These are phyloP conservation scores for Conchocele bisecta DNA, from an alignment of 2,888 invertebrate species.

Conservation along the genomic window DNA sequence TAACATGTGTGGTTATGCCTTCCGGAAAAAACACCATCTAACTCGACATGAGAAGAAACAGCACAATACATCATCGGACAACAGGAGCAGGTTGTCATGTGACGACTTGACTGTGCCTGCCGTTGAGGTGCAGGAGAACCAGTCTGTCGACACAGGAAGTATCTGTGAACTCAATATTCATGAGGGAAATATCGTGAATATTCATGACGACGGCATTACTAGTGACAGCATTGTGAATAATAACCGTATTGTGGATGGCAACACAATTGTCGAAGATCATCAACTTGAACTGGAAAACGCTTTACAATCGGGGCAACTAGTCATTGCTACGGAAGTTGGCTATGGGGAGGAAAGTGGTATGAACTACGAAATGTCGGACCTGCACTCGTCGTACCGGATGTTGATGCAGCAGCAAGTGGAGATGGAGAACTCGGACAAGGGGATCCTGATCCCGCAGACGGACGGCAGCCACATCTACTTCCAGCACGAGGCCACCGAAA, in stretches of 20 bases:
- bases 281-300: conserved; percentile 62
- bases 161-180: not conserved
- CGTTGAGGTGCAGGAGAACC: not conserved
- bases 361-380: conserved; percentile 72
- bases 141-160: not conserved
- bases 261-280: conserved; percentile 18
- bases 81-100: not conserved
- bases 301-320: conserved; percentile 65
- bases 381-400: conserved; percentile 66
- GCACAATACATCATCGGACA: conserved; percentile 67
- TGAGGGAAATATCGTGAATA: not conserved
- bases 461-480: conserved; percentile 49
- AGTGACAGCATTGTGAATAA: not conserved
- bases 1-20: conserved; percentile 74
- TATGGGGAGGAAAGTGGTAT: conserved; percentile 64
- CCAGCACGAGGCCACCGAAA: conserved; percentile 30
- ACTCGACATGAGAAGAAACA: conserved; percentile 75
- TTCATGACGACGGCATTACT: conserved; percentile 9
- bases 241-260: not conserved
- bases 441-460: conserved; percentile 54
- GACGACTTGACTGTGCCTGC: not conserved
- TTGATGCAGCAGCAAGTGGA: conserved; percentile 52
- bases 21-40: conserved; percentile 80
- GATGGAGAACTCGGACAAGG: conserved; percentile 42
- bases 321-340: conserved; percentile 72